Evolutionary conservation across 2,113 vertebrate species (phyloP), one percentile per base, ranked within the genome.

Genomic region (Platanista minor): DNA sequence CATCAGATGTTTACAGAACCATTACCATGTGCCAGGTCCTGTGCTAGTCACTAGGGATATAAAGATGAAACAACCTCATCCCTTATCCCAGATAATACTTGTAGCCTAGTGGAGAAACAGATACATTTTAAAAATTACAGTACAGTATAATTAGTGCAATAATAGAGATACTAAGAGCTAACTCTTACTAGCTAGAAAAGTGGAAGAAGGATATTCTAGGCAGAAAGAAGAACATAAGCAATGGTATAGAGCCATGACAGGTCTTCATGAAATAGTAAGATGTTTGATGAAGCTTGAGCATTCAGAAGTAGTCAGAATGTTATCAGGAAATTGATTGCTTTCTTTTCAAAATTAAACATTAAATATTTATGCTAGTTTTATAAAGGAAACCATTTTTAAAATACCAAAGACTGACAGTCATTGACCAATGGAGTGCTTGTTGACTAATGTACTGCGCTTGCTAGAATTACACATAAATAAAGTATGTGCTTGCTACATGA

Each of bases 301-400:
- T 71, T 15, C 74, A 81, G 36, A 89, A 77, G 2, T 62, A 46
- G 43, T 92, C 41, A 84, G 20, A 85, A 57, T 85, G 66, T 67
- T 81, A 75, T 49, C 54, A 61, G 72, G 6, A 86, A 92, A 77
- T 27, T 52, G 33, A 52, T 88, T 57, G 13, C 27, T 96, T 95
- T 72, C 23, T 84, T 91, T 96, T 86, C 20, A 82, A 52, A 87
- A 84, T 87, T 94, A 80, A 78, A 95, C 25, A 59, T 74, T 80
- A 81, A 93, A 61, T 85, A 77, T 90, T 86, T 86, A 80, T 69
- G 36, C 66, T 87, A 62, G 61, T 82, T 90, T 46, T 86, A 0
- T 81, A 81, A 75, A 94, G 41, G 29, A 69, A 95, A 14, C 33
- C n/a, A 43, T 94, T 88, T 66, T 59, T 17, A 61, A 94, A 94